Conservation (phyloP, 2,113 vertebrate species). For the Microtus richardsoni region DNA sequence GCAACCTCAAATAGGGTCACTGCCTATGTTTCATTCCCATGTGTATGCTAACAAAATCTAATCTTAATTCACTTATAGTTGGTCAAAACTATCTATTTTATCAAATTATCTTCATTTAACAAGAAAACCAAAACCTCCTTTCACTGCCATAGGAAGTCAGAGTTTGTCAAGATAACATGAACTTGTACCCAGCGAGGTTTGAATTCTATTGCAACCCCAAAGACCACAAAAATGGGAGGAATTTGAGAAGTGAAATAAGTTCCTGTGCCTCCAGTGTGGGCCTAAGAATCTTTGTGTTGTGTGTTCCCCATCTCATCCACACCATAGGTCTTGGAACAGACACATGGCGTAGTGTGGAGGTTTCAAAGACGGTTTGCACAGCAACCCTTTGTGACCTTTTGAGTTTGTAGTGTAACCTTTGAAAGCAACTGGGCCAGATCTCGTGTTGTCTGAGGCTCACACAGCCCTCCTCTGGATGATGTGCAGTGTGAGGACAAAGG, state of each 20-base stretch:
- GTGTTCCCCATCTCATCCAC: not conserved
- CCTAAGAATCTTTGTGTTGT: not conserved
- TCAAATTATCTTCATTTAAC: conserved; percentile 47
- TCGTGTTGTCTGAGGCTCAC: conserved; percentile 52
- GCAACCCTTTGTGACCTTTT: not conserved
- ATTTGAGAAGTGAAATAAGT: conserved; percentile 61
- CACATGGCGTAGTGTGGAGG: not conserved
- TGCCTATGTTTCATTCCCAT: not conserved
- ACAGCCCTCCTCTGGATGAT: conserved; percentile 52
- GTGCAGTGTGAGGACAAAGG: conserved; percentile 47
- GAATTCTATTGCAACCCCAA: conserved; percentile 74
- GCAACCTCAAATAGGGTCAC: not conserved
- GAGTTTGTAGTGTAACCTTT: conserved; percentile 64
- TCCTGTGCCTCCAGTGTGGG: not conserved
- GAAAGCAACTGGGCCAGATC: conserved; percentile 58
- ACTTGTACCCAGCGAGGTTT: conserved; percentile 68
- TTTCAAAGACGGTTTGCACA: not conserved
- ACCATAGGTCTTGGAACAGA: not conserved
- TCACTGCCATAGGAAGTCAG: conserved; percentile 66
- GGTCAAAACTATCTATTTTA: conserved; percentile 65
- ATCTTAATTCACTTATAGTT: conserved; percentile 63
- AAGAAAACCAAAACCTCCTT: conserved; percentile 53
- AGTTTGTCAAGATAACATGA: conserved; percentile 70
- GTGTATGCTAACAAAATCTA: conserved; percentile 54
- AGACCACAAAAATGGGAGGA: conserved; percentile 80